phyloP scores from a whole-genome alignment of 53 echinoderm and acorn worm genomes.

The Hippasteria phrygiana region DNA sequence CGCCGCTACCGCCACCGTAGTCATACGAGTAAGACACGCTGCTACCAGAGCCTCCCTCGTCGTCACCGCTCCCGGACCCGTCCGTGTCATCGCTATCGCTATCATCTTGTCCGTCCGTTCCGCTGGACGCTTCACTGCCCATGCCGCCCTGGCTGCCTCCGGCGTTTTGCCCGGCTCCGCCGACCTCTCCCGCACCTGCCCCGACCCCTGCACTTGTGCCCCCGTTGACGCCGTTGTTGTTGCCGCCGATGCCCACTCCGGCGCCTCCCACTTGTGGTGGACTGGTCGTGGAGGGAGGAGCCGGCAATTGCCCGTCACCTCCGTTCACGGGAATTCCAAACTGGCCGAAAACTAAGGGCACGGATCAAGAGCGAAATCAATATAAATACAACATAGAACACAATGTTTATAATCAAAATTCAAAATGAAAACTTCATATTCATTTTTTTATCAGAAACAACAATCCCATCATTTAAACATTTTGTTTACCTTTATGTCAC shows the following conservation, averaged over 20 bases:
- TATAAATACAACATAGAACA: background rate
- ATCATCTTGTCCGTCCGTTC: background rate
- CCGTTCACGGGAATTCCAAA: constrained; percentile 5
- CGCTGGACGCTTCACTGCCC: background rate
- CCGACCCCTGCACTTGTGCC: background rate
- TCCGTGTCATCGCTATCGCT: background rate
- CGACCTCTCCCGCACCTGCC: background rate
- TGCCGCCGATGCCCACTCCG: background rate
- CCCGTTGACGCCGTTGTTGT: background rate
- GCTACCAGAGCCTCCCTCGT: background rate
- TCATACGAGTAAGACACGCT: background rate
- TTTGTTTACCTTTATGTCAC: no score
- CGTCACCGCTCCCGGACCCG: background rate
- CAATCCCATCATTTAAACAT: no score
- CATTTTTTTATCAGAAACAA: no score
- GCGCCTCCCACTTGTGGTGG: background rate
- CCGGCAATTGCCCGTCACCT: background rate
- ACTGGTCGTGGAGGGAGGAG: background rate
- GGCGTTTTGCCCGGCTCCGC: background rate
- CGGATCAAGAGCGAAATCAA: no score
- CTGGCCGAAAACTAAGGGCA: constrained; percentile 4
- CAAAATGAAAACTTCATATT: background rate
- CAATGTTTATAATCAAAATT: background rate
- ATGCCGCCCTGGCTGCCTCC: background rate
- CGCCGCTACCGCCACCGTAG: background rate